Base-by-base conservation (phyloP, 2,888 invertebrate species). In the Agrypnus murinus region DNA sequence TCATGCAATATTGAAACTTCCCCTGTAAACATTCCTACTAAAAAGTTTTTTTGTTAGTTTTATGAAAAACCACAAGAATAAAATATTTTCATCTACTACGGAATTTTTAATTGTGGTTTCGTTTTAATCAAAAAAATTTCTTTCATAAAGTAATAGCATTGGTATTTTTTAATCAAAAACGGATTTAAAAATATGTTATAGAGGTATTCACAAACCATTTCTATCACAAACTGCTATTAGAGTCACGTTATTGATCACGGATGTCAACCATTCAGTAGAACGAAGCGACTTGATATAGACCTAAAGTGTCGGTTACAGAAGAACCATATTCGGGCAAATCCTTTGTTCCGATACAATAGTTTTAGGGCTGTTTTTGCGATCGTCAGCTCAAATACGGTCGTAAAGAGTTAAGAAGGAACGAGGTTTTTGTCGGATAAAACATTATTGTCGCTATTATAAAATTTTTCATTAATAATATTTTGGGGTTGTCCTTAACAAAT, bases 161-260 rank as follows among this genome's bases (percentile, higher is more conserved):
- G 25, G 25, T 25, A 25, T 25, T 25, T 25, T 25, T 25, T 25
- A 3, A 25, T 3, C 5, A 2, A 25, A 25, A 25, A 25, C 2
- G 5, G 25, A 5, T 3, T 25, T 50, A 34, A 36, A 62, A 62
- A 62, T 53, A 38, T 40, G 53, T 53, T 25, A 3, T 36, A 64
- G 12, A 50, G 53, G 34, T 55, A 62, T 68, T 62, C 62, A 62
- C 40, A 68, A 53, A 66, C 40, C 14, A 60, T 45, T 50, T 15
- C 60, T 53, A 53, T 69, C 64, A 58, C 32, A 50, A 63, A 58
- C 40, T 69, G 46, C 57, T 69, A 69, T 69, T 69, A 69, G 55
- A 64, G 69, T 31, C 36, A 40, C 55, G 46, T 69, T 69, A 69
- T 69, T 69, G 69, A 69, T 69, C 64, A 48, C 58, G 64, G 58